Conservation (phyloP, 1,140 invertebrate species). For the Sarcophaga peregrina region DNA sequence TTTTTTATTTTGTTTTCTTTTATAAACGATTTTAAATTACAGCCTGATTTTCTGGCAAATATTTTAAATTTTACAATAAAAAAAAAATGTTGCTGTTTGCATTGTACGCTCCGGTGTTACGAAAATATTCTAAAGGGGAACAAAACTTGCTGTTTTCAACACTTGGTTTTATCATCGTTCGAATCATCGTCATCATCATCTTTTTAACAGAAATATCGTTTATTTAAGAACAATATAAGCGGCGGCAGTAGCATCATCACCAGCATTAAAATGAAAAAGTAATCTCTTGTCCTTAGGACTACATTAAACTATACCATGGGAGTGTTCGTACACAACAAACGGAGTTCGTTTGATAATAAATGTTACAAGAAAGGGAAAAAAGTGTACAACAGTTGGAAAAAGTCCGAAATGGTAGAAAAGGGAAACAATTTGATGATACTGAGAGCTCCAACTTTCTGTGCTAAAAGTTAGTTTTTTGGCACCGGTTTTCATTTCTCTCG, state of each 20-base stretch:
- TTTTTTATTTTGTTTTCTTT: not conserved
- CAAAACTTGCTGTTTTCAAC: not conserved
- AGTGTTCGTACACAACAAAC: no score
- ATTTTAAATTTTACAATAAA: conserved; percentile 28
- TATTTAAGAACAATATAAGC: no score
- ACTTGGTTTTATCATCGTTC: conserved; percentile 23
- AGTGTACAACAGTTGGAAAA: no score
- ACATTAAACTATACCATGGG: conserved; percentile 20
- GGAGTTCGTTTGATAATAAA: no score
- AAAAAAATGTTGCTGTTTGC: conserved; percentile 21
- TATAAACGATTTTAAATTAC: conserved; percentile 37
- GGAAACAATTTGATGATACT: no score
- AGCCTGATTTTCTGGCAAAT: conserved; percentile 29
- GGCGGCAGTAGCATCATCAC: not conserved
- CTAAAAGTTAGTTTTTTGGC: no score
- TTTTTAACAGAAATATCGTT: not conserved
- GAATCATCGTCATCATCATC: conserved; percentile 9
- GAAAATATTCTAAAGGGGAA: conserved; percentile 23
- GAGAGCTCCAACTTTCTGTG: no score
- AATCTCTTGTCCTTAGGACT: conserved; percentile 28
- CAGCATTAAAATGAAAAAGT: no score
- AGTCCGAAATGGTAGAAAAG: no score
- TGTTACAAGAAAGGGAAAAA: no score
- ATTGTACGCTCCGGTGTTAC: not conserved
- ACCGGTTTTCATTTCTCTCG: no score